A percentile compares a stretch with the other conserved stretches of the same genome.
These are phyloP conservation scores for Sarcophilus harrisii DNA, from an alignment of 2,797 vertebrate species.

Conservation along the genomic window DNA sequence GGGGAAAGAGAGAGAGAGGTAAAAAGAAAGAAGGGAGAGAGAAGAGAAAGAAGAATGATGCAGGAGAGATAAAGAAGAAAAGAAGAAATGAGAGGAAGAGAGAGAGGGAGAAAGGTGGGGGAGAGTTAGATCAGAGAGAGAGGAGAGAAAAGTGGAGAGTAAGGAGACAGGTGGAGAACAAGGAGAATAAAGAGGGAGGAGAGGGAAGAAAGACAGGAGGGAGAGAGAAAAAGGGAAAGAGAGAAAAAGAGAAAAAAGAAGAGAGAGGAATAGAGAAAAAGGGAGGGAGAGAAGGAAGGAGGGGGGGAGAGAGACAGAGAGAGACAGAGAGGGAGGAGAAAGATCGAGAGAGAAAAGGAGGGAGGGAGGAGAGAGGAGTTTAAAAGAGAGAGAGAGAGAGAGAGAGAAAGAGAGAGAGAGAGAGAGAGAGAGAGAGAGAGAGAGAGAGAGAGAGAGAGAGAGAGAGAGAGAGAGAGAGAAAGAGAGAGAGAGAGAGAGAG, in stretches of 20 bases:
- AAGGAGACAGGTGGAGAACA: too few relatives aligned
- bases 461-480: neutral
- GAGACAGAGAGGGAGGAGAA: too few relatives aligned
- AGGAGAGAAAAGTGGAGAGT: neutral
- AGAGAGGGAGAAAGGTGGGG: neutral
- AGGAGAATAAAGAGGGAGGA: neutral
- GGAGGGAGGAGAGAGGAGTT: neutral
- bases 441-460: too few relatives aligned
- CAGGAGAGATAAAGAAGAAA: neutral
- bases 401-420: neutral
- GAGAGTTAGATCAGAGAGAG: neutral
- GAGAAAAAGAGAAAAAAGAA: neutral
- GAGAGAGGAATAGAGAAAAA: neutral
- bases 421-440: too few relatives aligned
- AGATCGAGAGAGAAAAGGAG: neutral
- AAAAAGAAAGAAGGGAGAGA: neutral
- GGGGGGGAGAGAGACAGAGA: too few relatives aligned
- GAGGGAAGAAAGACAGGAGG: neutral
- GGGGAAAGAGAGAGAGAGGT: neutral
- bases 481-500: neutral
- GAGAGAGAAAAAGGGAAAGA: neutral
- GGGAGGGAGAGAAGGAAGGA: too few relatives aligned
- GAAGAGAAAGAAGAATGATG: too few relatives aligned
- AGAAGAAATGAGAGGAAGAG: neutral
- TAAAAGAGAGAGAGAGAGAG: neutral